Percentiles rank a stretch among this genome's conserved stretches.
Conservation (phyloP, 2,888 invertebrate species). For the Machimus rusticus region DNA sequence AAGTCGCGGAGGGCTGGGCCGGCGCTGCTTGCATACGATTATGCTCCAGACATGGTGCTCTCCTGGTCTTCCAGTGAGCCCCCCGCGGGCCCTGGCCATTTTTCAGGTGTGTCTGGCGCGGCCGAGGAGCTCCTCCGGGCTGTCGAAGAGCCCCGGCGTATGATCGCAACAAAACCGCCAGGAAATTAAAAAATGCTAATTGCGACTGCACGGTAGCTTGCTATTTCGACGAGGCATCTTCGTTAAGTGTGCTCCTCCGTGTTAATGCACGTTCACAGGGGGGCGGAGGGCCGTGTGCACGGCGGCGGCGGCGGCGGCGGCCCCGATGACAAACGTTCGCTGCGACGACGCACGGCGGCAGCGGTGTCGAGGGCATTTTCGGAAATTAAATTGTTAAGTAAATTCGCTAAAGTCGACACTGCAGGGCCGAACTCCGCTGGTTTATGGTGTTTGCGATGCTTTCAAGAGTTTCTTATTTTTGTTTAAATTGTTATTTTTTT, state of each 20-base stretch:
- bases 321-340: slow-evolving; percentile 5
- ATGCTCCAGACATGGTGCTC: slow-evolving; percentile 6
- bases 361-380: slow-evolving; percentile 30
- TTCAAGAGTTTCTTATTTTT: background rate
- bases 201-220: slow-evolving; percentile 35
- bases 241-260: slow-evolving; percentile 27
- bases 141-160: background rate
- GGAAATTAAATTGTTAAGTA: slow-evolving; percentile 27
- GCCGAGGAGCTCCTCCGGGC: background rate
- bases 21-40: slow-evolving; percentile 11
- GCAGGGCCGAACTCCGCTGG: background rate
- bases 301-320: background rate
- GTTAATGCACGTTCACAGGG: slow-evolving; percentile 14
- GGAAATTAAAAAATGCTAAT: slow-evolving; percentile 40
- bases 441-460: slow-evolving; percentile 14
- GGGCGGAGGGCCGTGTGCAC: background rate
- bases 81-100: background rate
- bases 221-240: background rate
- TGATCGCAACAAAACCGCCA: slow-evolving; percentile 11
- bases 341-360: background rate
- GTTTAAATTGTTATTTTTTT: background rate
- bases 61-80: background rate
- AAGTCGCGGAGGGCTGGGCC: background rate
- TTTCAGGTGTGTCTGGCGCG: slow-evolving; percentile 26
- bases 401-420: slow-evolving; percentile 11